phyloP scores from a whole-genome alignment of 1,140 invertebrate genomes.

The Thaumatotibia leucotreta region DNA sequence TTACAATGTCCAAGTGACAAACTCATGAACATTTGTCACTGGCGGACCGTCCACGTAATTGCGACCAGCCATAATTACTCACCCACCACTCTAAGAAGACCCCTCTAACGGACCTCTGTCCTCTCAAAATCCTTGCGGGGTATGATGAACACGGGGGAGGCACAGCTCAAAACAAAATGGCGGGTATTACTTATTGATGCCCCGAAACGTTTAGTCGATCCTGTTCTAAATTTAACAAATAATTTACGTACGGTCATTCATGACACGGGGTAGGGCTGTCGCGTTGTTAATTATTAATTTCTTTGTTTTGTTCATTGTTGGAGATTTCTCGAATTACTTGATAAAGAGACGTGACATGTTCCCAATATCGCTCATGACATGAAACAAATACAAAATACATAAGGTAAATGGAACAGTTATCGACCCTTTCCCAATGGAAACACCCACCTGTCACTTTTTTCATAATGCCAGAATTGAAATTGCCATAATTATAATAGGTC shows the following conservation, averaged over 20 bases:
- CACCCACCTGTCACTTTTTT: too few relatives aligned
- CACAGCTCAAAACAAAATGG: constrained; percentile 39
- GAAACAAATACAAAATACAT: too few relatives aligned
- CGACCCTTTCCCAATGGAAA: too few relatives aligned
- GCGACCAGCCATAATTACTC: constrained; percentile 44
- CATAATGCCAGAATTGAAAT: too few relatives aligned
- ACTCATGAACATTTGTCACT: constrained; percentile 74
- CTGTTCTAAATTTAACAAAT: constrained; percentile 73
- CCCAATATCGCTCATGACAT: too few relatives aligned
- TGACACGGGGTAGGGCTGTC: constrained; percentile 51
- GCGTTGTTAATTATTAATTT: not conserved
- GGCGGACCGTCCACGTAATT: constrained; percentile 56
- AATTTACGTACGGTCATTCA: constrained; percentile 70
- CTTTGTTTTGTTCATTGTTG: not conserved
- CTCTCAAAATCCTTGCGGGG: not conserved
- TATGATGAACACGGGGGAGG: not conserved
- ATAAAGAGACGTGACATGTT: too few relatives aligned
- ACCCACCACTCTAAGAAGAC: not conserved
- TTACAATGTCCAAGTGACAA: constrained; percentile 58
- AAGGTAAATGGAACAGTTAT: too few relatives aligned
- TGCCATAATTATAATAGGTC: too few relatives aligned
- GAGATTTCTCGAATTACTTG: too few relatives aligned
- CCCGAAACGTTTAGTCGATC: constrained; percentile 69
- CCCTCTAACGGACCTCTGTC: not conserved
- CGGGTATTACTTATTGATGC: constrained; percentile 67